Evolutionary conservation across 2,888 invertebrate genomes (phyloP).

Genomic region (Caenorhabditis panamensis): DNA sequence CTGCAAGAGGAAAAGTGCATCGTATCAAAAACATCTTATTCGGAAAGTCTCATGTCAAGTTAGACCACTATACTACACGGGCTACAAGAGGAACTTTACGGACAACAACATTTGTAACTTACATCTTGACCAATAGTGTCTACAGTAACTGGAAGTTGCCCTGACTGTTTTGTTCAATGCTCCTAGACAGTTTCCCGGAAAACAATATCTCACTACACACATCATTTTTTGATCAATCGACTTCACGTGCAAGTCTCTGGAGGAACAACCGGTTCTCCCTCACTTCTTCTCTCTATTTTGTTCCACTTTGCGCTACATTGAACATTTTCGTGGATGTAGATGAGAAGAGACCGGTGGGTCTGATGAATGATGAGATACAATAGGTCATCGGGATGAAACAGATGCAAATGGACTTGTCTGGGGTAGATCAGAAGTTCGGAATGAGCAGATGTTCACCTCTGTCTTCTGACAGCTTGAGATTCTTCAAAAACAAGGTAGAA

Average conservation of each 20-base stretch:
- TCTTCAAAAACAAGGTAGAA: too few species aligned
- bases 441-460: too few species aligned
- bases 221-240: conserved; percentile 24
- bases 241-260: conserved; percentile 15
- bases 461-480: too few species aligned
- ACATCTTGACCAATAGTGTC: too few species aligned
- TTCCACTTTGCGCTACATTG: conserved; percentile 32
- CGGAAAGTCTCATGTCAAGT: not conserved
- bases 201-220: not conserved
- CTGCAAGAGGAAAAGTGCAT: not conserved
- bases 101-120: too few species aligned
- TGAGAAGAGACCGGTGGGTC: not conserved
- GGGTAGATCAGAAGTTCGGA: not conserved
- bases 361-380: conserved; percentile 4
- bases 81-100: too few species aligned
- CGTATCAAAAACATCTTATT: not conserved
- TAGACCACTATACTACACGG: not conserved
- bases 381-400: not conserved
- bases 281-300: conserved; percentile 14
- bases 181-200: not conserved
- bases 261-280: conserved; percentile 18
- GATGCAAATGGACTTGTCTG: conserved; percentile 1
- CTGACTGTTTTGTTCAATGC: too few species aligned
- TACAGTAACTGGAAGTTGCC: too few species aligned
- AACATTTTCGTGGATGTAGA: conserved; percentile 28